phyloP scores from a whole-genome alignment of 2,797 vertebrate species.

The Falco naumanni region DNA sequence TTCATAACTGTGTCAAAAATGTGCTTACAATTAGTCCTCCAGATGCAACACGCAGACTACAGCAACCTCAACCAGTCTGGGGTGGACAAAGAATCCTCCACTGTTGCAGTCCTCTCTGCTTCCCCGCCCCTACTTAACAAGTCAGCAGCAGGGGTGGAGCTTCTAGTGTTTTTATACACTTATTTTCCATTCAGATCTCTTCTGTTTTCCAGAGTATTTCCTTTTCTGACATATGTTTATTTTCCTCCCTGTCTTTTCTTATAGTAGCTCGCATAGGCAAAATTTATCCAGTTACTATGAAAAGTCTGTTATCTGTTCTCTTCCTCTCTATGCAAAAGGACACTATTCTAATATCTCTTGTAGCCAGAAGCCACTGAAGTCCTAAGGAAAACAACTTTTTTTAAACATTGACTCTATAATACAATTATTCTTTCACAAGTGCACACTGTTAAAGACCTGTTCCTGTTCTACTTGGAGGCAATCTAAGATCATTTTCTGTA shows the following conservation, averaged over 20 bases:
- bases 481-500: background rate
- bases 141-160: background rate
- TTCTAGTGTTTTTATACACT: conserved; percentile 5
- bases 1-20: conserved; percentile 14
- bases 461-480: background rate
- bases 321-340: background rate
- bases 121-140: background rate
- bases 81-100: background rate
- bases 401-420: background rate
- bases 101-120: background rate
- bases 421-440: background rate
- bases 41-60: background rate
- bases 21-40: conserved; percentile 29
- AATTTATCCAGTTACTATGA: background rate
- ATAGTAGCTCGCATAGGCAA: background rate
- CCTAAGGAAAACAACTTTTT: background rate
- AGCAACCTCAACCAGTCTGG: background rate
- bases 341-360: background rate
- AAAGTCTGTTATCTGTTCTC: background rate
- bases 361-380: conserved; percentile 18
- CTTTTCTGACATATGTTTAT: conserved; percentile 18
- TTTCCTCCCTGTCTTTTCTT: conserved; percentile 9
- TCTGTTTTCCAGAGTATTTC: conserved; percentile 23
- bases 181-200: conserved; percentile 26
- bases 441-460: background rate